phyloP scores from a whole-genome alignment of 2,797 vertebrate genomes.

The Semaprochilodus insignis region DNA sequence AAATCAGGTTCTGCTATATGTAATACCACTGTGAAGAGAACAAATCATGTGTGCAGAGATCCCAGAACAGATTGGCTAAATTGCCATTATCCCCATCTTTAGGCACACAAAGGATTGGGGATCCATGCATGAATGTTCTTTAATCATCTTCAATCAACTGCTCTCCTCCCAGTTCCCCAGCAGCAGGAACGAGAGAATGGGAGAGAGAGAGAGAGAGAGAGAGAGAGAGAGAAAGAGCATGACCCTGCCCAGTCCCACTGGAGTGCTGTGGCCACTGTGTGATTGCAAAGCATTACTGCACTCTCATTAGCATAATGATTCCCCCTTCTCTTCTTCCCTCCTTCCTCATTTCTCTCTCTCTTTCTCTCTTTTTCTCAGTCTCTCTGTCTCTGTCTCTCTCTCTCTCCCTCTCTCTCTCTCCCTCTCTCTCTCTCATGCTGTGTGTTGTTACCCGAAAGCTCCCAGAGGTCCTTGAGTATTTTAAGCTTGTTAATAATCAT shows the following conservation, averaged over 20 bases:
- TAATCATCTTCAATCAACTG: conserved; percentile 57
- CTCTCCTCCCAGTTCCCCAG: conserved; percentile 42
- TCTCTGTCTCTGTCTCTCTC: conserved; percentile 34
- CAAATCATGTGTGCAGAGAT: conserved; percentile 54
- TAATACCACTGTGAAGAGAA: conserved; percentile 14
- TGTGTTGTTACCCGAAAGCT: conserved; percentile 78
- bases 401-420: conserved; percentile 51
- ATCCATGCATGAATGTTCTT: conserved; percentile 57
- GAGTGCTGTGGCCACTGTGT: conserved; percentile 88
- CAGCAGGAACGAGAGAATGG: conserved; percentile 33
- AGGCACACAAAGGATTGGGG: conserved; percentile 52
- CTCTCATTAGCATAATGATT: conserved; percentile 96
- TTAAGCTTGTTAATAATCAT: conserved; percentile 99
- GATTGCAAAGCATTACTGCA: conserved; percentile 88
- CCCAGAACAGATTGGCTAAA: conserved; percentile 61
- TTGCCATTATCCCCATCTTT: conserved; percentile 60
- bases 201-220: conserved; percentile 44
- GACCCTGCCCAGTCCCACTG: conserved; percentile 85
- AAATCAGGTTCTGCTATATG: not conserved
- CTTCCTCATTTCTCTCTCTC: conserved; percentile 50
- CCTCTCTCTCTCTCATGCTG: conserved; percentile 68
- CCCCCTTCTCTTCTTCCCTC: conserved; percentile 75
- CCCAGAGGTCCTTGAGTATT: conserved; percentile 91
- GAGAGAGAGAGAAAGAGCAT: conserved; percentile 74
- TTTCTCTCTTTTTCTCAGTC: conserved; percentile 57